Evolutionary conservation across 2,113 vertebrate species (phyloP).

Genomic region (Trogon melanurus): DNA sequence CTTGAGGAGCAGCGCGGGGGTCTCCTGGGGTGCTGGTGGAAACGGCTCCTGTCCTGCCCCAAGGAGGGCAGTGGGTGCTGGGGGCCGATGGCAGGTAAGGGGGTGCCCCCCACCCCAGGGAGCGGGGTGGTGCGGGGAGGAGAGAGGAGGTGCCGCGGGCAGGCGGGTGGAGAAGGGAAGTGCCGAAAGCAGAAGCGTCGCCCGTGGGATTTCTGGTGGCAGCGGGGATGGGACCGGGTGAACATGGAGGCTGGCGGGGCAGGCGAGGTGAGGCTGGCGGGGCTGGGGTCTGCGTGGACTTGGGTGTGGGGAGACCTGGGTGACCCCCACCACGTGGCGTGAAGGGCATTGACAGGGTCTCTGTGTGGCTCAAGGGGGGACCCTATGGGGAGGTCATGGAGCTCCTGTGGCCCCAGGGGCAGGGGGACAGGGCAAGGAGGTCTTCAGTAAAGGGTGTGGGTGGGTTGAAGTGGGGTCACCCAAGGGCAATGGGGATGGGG

Average conservation of each 20-base stretch:
- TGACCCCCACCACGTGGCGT: not conserved
- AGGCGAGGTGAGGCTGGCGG: not conserved
- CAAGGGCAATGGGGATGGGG: not conserved
- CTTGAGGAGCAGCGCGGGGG: fast-evolving
- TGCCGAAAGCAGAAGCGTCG: constrained; percentile 36
- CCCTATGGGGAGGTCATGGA: not conserved
- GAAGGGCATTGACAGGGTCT: fast-evolving
- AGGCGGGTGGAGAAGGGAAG: not conserved
- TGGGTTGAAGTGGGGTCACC: not conserved
- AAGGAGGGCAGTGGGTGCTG: not conserved
- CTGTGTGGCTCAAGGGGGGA: not conserved
- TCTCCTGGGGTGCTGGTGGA: not conserved
- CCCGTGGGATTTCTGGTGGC: not conserved
- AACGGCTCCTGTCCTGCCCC: fast-evolving
- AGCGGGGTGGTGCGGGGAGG: fast-evolving
- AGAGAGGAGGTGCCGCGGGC: fast-evolving
- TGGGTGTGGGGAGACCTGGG: fast-evolving
- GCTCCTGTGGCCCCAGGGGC: not conserved
- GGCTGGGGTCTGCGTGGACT: not conserved
- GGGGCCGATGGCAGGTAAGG: not conserved
- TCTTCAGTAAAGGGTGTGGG: not conserved
- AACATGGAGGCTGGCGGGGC: not conserved
- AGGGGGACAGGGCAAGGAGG: not conserved
- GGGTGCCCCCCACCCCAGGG: not conserved
- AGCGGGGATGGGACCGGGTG: fast-evolving